Conservation (phyloP, 2,888 invertebrate genomes). For the Eristalis pertinax region DNA sequence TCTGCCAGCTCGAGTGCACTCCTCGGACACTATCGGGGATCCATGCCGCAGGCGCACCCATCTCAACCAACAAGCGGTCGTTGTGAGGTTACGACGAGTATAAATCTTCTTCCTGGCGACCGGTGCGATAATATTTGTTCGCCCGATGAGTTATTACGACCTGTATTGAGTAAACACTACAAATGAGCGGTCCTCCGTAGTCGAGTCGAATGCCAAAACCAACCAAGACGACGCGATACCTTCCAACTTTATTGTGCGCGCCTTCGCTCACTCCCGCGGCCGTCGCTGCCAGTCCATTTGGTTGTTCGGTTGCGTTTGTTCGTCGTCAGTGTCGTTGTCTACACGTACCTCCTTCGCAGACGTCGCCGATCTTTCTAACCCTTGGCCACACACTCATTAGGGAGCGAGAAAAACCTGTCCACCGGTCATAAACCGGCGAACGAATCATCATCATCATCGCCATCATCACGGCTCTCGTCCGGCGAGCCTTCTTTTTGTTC, state of each 20-base stretch:
- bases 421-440: conserved; percentile 57
- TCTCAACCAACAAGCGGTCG: neutral
- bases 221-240: conserved; percentile 1
- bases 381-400: conserved; percentile 64
- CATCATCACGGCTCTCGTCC: neutral
- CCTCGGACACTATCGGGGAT: neutral
- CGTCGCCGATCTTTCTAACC: conserved; percentile 40
- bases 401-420: conserved; percentile 53
- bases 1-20: neutral
- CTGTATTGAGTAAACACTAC: conserved; percentile 34
- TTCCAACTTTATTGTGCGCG: conserved; percentile 27
- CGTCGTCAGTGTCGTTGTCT: neutral
- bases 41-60: conserved; percentile 26
- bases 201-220: conserved; percentile 12
- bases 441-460: conserved; percentile 48
- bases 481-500: conserved; percentile 30
- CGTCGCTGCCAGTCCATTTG: conserved; percentile 34
- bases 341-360: neutral
- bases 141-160: conserved; percentile 45
- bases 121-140: conserved; percentile 45
- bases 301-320: neutral
- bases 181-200: conserved; percentile 43
- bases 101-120: conserved; percentile 27
- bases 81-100: conserved; percentile 24
- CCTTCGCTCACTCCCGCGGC: conserved; percentile 51